Evolutionary conservation across 1,140 invertebrate species (phyloP).

Genomic region (Bradysia coprophila): DNA sequence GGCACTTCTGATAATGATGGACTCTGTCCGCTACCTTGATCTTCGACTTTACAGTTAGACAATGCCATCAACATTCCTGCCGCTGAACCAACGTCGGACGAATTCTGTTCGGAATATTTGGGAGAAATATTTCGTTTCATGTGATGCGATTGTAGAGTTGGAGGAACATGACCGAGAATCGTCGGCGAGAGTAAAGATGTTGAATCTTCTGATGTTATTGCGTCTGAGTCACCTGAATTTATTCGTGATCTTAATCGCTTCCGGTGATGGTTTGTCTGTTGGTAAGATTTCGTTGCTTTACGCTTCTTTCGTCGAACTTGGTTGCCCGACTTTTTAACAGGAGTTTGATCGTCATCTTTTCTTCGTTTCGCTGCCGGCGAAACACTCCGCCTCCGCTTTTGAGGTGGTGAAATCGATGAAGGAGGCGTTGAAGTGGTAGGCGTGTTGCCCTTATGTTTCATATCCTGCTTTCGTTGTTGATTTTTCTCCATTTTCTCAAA

Average conservation of each 20-base stretch:
- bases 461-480: slow-evolving; percentile 56
- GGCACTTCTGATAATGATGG: background rate
- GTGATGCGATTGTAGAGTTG: slow-evolving; percentile 5
- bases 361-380: background rate
- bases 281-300: slow-evolving; percentile 9
- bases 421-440: background rate
- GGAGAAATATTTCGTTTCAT: slow-evolving; percentile 2
- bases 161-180: background rate
- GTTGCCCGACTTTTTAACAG: background rate
- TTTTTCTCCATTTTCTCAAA: slow-evolving; percentile 71
- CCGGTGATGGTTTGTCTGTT: slow-evolving; percentile 18
- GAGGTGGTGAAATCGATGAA: background rate
- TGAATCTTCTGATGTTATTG: slow-evolving; percentile 48
- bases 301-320: slow-evolving; percentile 14
- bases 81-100: slow-evolving; percentile 18
- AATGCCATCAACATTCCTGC: slow-evolving; percentile 37
- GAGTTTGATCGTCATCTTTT: background rate
- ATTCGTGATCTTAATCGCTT: slow-evolving; percentile 37
- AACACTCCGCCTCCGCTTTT: background rate
- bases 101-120: slow-evolving; percentile 6
- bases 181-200: slow-evolving; percentile 29
- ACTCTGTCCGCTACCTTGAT: background rate
- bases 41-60: slow-evolving; percentile 23
- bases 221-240: slow-evolving; percentile 54
- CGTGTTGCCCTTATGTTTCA: slow-evolving; percentile 15